phyloP scores from a whole-genome alignment of 2,888 invertebrate species.

The Parelbella ahira region DNA sequence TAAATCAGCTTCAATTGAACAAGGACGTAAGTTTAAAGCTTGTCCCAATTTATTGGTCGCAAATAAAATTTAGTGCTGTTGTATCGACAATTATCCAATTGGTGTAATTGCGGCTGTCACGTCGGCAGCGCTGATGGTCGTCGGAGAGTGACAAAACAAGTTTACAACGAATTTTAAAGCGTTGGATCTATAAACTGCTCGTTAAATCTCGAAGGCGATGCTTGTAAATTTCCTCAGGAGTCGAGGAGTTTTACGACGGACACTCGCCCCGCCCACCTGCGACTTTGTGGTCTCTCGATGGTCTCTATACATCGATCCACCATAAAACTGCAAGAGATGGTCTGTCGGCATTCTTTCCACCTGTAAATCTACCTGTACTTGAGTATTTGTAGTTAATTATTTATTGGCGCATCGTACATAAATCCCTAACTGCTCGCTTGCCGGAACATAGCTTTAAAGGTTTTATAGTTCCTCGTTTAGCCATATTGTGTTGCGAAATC shows the following conservation, averaged over 20 bases:
- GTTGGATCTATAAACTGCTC: constrained; percentile 73
- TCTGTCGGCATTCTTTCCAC: constrained; percentile 36
- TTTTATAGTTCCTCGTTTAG: constrained; percentile 15
- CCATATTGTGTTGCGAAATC: constrained; percentile 14
- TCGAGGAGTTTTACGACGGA: constrained; percentile 68
- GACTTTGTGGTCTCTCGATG: constrained; percentile 62
- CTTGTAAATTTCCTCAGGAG: constrained; percentile 73
- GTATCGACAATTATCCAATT: constrained; percentile 42
- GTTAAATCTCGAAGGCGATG: constrained; percentile 74
- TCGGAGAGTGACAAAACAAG: constrained; percentile 63
- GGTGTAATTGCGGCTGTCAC: constrained; percentile 42
- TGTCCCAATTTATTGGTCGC: constrained; percentile 9
- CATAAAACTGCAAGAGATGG: constrained; percentile 52
- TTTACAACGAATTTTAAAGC: constrained; percentile 71
- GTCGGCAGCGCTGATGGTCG: constrained; percentile 50
- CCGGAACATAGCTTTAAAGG: constrained; percentile 12
- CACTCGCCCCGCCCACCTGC: constrained; percentile 66
- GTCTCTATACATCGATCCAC: constrained; percentile 50
- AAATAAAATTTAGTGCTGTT: constrained; percentile 24
- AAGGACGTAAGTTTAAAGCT: constrained; percentile 12
- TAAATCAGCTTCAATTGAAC: constrained; percentile 15
- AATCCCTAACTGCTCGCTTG: constrained; percentile 16
- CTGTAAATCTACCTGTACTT: constrained; percentile 29
- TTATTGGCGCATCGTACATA: constrained; percentile 24
- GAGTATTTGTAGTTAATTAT: constrained; percentile 32